Conservation (phyloP, 2,888 invertebrate genomes). For the Trypoxylon attenuatum region DNA sequence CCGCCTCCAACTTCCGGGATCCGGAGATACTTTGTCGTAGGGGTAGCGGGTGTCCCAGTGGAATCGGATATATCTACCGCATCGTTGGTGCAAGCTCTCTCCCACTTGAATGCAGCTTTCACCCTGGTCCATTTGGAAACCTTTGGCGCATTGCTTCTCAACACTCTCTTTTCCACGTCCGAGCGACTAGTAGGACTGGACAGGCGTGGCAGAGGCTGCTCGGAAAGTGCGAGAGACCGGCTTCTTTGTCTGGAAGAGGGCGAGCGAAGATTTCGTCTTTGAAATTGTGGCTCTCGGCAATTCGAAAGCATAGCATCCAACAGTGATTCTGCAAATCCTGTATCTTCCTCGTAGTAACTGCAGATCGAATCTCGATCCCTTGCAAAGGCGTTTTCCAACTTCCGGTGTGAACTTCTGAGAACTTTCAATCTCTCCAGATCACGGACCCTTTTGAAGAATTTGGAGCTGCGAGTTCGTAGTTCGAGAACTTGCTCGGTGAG, state of each 20-base stretch:
- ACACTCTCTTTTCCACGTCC: slow-evolving; percentile 27
- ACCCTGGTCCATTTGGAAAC: slow-evolving; percentile 93
- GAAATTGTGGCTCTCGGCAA: slow-evolving; percentile 75
- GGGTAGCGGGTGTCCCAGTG: neutral
- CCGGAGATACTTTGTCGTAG: slow-evolving; percentile 42
- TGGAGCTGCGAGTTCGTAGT: slow-evolving; percentile 83
- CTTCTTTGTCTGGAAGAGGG: slow-evolving; percentile 74
- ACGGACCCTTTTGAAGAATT: slow-evolving; percentile 81
- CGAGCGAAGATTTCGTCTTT: slow-evolving; percentile 70
- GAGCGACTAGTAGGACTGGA: neutral
- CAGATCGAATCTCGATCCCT: slow-evolving; percentile 65
- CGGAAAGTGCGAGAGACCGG: slow-evolving; percentile 80
- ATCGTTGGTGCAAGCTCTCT: slow-evolving; percentile 80
- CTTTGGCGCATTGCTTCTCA: slow-evolving; percentile 74
- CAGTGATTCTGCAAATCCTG: slow-evolving; percentile 79
- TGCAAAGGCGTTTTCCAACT: slow-evolving; percentile 64
- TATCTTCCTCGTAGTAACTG: slow-evolving; percentile 78
- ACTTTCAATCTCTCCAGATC: slow-evolving; percentile 84
- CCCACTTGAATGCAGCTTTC: slow-evolving; percentile 92
- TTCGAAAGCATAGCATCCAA: slow-evolving; percentile 80
- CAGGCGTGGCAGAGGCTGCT: slow-evolving; percentile 69
- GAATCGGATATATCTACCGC: slow-evolving; percentile 63
- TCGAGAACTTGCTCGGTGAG: slow-evolving; percentile 86
- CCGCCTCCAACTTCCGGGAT: slow-evolving; percentile 44
- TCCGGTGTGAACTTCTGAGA: slow-evolving; percentile 79